phyloP scores from a whole-genome alignment of 2,113 vertebrate species.

The Syngnathus floridae region DNA sequence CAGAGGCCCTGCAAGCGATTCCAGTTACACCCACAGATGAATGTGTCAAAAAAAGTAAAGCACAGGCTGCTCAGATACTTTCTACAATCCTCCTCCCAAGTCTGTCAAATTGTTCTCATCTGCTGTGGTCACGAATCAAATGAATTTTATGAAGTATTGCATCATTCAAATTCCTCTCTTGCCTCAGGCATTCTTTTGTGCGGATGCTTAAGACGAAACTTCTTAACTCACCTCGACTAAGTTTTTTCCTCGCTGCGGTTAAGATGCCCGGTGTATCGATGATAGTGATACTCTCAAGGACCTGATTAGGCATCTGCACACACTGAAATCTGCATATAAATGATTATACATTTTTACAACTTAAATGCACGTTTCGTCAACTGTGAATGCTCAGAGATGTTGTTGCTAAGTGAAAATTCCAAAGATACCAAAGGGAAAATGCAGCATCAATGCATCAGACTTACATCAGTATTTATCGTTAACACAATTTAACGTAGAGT shows the following conservation, averaged over 20 bases:
- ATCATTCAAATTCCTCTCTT: slow-evolving; percentile 1
- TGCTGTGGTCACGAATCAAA: slow-evolving; percentile 19
- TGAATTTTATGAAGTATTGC: not conserved
- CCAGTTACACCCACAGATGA: slow-evolving; percentile 51
- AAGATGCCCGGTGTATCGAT: slow-evolving; percentile 84
- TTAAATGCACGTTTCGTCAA: not conserved
- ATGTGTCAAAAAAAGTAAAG: slow-evolving; percentile 41
- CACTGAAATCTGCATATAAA: slow-evolving; percentile 75
- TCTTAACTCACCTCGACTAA: slow-evolving; percentile 72
- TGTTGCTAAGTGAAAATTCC: not conserved
- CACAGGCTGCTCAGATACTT: slow-evolving; percentile 13
- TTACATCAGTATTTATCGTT: not conserved
- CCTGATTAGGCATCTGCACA: slow-evolving; percentile 78
- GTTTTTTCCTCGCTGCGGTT: slow-evolving; percentile 77
- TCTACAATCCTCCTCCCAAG: slow-evolving; percentile 23
- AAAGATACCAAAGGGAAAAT: not conserved
- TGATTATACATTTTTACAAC: not conserved
- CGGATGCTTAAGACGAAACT: too few relatives aligned
- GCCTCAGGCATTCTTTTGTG: too few relatives aligned
- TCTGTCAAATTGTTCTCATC: slow-evolving; percentile 22
- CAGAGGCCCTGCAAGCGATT: slow-evolving; percentile 37
- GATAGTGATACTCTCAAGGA: slow-evolving; percentile 81
- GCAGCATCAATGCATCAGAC: not conserved
- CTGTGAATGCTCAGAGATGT: not conserved
- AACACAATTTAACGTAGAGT: not conserved